phyloP scores from a whole-genome alignment of 2,113 vertebrate genomes.

The Actenoides hombroni region DNA sequence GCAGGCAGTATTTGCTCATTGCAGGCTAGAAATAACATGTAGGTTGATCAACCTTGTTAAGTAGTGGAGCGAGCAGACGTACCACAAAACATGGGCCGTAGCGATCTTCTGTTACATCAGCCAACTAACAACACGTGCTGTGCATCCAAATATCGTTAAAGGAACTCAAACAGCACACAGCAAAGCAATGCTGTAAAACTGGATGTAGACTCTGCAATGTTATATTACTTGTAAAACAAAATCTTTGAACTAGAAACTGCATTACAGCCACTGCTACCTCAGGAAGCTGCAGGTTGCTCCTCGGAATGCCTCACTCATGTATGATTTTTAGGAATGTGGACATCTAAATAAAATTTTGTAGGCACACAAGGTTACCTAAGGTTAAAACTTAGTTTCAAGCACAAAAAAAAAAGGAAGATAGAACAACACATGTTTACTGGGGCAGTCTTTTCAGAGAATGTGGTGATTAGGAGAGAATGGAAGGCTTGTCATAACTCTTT shows the following conservation, averaged over 20 bases:
- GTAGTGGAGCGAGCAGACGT: not conserved
- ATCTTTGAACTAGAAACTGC: conserved; percentile 3
- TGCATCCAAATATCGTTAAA: not conserved
- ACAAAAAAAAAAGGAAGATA: not conserved
- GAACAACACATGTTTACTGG: not conserved
- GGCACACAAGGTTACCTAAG: conserved; percentile 27
- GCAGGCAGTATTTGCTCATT: not conserved
- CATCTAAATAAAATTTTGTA: conserved; percentile 13
- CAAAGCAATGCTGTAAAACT: not conserved
- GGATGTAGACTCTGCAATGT: not conserved
- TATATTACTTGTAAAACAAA: conserved; percentile 8
- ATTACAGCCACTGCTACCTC: not conserved
- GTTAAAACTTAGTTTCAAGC: conserved; percentile 1
- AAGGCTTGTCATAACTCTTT: not conserved
- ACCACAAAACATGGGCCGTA: not conserved
- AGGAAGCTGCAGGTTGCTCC: conserved; percentile 16
- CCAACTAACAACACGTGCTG: not conserved
- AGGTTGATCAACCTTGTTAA: not conserved
- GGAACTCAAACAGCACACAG: not conserved
- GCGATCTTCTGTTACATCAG: not conserved
- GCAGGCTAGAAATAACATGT: not conserved
- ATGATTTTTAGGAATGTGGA: conserved; percentile 28
- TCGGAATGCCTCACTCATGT: not conserved
- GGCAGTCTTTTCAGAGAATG: not conserved
- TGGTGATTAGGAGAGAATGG: not conserved